A percentile compares a stretch with the other conserved stretches of the same genome.
These are phyloP conservation scores for Rhodophaea formosa DNA, from an alignment of 2,888 invertebrate species.

Conservation along the genomic window DNA sequence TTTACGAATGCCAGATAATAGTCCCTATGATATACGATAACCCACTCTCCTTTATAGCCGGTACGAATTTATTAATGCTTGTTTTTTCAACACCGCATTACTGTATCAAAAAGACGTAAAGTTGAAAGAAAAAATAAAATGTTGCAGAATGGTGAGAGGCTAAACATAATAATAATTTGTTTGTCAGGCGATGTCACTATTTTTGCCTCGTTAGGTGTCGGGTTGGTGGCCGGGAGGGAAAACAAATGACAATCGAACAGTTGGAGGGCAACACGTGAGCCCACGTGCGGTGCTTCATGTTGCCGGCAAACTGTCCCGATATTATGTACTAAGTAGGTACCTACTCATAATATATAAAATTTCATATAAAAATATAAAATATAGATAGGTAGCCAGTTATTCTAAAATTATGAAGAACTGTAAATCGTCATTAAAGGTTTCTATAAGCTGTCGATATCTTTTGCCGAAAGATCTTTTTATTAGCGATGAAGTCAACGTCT, in stretches of 20 bases:
- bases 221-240: slow-evolving; percentile 29
- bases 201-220: slow-evolving; percentile 23
- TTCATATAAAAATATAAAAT: too few species aligned
- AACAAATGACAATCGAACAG: slow-evolving; percentile 23
- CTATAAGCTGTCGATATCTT: too few species aligned
- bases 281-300: background rate
- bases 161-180: slow-evolving; percentile 15
- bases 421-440: too few species aligned
- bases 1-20: slow-evolving; percentile 56
- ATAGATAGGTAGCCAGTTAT: too few species aligned
- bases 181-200: slow-evolving; percentile 20
- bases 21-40: slow-evolving; percentile 58
- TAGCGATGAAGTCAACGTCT: background rate
- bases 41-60: slow-evolving; percentile 56
- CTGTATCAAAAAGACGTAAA: slow-evolving; percentile 44
- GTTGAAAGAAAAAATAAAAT: slow-evolving; percentile 13
- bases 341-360: too few species aligned
- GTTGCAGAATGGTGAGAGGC: slow-evolving; percentile 5
- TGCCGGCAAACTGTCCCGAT: background rate
- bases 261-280: slow-evolving; percentile 20
- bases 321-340: background rate
- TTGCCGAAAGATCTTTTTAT: background rate
- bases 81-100: slow-evolving; percentile 57
- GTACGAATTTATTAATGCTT: slow-evolving; percentile 54
- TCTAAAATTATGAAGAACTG: too few species aligned